Percentiles rank a stretch among this genome's conserved stretches.
Evolutionary conservation across 2,797 vertebrate genomes (phyloP).

Genomic region (Pangasius mekongensis): DNA sequence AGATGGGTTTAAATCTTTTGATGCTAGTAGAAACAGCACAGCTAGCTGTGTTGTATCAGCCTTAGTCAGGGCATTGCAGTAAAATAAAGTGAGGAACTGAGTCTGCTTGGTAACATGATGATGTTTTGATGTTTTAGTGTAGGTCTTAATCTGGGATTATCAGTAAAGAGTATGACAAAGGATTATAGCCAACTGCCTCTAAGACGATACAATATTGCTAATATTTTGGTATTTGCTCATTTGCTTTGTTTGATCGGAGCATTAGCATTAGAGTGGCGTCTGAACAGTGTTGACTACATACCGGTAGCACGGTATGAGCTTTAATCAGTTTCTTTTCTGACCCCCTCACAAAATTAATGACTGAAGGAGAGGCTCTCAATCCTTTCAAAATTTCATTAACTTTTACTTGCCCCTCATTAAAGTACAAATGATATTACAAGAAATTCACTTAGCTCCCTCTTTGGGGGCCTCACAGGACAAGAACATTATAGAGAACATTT

Average conservation of each 20-base stretch:
- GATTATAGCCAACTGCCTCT: not conserved
- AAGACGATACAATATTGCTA: not conserved
- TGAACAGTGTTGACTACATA: conserved; percentile 16
- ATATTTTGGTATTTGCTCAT: not conserved
- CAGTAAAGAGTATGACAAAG: not conserved
- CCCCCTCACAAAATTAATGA: conserved; percentile 38
- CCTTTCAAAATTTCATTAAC: conserved; percentile 46
- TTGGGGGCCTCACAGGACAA: conserved; percentile 9
- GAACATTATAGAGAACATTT: conserved; percentile 18
- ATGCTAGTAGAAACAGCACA: not conserved
- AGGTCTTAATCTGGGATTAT: not conserved
- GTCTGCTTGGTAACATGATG: not conserved
- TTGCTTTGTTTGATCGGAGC: not conserved
- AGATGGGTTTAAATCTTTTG: not conserved
- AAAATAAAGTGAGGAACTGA: not conserved
- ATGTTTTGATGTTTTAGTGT: not conserved
- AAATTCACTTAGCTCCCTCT: conserved; percentile 40
- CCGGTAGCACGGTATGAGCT: not conserved
- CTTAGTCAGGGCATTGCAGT: not conserved
- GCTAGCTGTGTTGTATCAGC: not conserved
- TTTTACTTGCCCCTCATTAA: conserved; percentile 50
- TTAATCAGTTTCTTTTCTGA: conserved; percentile 28
- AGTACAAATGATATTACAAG: conserved; percentile 40
- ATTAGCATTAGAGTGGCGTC: not conserved
- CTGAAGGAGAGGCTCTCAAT: conserved; percentile 33